Evolutionary conservation across 2,888 invertebrate species (phyloP).

Genomic region (Beris chalybata): DNA sequence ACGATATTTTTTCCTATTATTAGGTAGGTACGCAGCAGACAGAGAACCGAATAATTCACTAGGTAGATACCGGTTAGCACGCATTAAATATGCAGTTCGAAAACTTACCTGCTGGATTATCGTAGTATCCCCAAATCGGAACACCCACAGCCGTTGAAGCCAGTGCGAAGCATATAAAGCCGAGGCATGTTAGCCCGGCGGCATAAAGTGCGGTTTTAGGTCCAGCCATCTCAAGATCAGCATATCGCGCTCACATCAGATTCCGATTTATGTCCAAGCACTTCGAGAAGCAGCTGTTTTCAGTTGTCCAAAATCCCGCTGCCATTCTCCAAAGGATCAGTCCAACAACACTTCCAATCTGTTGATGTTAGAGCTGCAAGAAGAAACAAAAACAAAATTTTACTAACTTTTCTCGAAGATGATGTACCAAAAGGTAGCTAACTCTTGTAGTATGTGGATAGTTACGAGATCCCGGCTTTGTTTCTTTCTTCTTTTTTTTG

Average conservation of each 20-base stretch:
- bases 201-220: conserved; percentile 55
- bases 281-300: neutral
- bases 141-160: conserved; percentile 82
- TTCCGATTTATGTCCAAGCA: neutral
- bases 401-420: no score
- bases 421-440: no score
- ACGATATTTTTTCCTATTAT: no score
- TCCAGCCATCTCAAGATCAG: conserved; percentile 51
- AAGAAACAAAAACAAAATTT: neutral
- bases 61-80: no score
- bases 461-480: neutral
- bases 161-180: conserved; percentile 78
- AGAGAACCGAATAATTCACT: no score
- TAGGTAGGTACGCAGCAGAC: no score
- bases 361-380: neutral
- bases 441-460: neutral
- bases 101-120: conserved; percentile 59
- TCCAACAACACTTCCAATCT: neutral
- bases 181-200: conserved; percentile 58
- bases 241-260: conserved; percentile 30
- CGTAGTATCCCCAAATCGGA: conserved; percentile 86
- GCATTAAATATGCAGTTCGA: no score
- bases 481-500: neutral
- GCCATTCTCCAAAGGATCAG: neutral
- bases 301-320: neutral